phyloP scores from a whole-genome alignment of 2,113 vertebrate species.

The Chauna torquata region DNA sequence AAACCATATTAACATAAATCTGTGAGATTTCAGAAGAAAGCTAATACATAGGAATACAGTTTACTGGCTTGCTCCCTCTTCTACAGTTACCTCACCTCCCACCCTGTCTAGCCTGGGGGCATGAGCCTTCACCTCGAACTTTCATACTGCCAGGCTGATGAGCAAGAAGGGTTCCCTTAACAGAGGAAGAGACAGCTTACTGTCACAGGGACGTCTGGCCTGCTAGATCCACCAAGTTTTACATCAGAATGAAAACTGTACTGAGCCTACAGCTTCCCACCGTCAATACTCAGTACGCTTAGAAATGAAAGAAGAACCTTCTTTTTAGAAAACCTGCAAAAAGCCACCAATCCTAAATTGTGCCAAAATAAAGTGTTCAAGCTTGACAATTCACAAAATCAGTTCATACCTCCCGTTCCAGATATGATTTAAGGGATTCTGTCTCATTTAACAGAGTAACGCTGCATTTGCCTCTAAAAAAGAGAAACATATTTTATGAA shows the following conservation, averaged over 20 bases:
- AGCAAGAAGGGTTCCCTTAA: neutral
- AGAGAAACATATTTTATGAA: constrained; percentile 14
- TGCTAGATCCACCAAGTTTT: neutral
- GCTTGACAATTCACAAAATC: constrained; percentile 18
- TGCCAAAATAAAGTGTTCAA: neutral
- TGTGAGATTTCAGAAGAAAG: neutral
- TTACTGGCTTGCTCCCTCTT: neutral
- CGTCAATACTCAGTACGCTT: neutral
- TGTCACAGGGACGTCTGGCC: neutral
- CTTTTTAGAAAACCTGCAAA: neutral
- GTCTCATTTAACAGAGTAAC: constrained; percentile 97
- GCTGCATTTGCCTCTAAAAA: constrained; percentile 93
- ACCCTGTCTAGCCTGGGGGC: neutral
- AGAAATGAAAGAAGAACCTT: neutral
- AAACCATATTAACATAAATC: neutral
- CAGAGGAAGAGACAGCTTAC: neutral
- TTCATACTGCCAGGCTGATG: neutral
- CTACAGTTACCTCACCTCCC: neutral
- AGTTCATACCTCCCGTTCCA: constrained; percentile 92
- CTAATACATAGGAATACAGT: neutral
- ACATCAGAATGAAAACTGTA: neutral
- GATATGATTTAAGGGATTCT: constrained; percentile 93
- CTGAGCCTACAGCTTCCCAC: neutral
- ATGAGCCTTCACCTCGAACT: neutral
- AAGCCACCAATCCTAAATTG: neutral